phyloP scores from a whole-genome alignment of 2,888 invertebrate species.

The Agelastica alni region DNA sequence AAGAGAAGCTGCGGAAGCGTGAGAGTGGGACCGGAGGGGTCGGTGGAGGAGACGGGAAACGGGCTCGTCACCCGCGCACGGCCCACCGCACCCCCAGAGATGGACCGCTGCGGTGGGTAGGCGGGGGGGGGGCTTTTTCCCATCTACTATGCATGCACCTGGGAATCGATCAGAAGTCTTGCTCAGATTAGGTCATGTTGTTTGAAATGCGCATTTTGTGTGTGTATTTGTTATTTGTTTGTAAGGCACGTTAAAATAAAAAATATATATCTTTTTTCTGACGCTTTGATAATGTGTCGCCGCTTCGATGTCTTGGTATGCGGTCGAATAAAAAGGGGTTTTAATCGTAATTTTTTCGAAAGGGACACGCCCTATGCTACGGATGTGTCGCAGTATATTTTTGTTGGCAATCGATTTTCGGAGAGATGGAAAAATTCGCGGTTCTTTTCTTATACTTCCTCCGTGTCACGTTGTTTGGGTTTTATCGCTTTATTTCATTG shows the following conservation, averaged over 20 bases:
- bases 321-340: background rate
- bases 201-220: conserved; percentile 40
- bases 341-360: conserved; percentile 4
- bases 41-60: conserved; percentile 17
- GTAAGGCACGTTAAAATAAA: too few relatives aligned
- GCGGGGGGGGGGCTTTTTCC: conserved; percentile 26
- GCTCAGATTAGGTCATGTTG: conserved; percentile 44
- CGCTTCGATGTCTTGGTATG: background rate
- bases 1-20: conserved; percentile 47
- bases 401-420: conserved; percentile 42
- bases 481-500: conserved; percentile 6
- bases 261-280: background rate
- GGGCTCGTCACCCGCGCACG: conserved; percentile 21
- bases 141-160: conserved; percentile 46
- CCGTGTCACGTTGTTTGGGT: conserved; percentile 14
- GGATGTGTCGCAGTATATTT: conserved; percentile 44
- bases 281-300: background rate
- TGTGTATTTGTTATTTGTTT: background rate
- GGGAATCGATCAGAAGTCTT: conserved; percentile 46
- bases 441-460: conserved; percentile 14
- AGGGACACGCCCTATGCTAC: conserved; percentile 35
- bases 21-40: conserved; percentile 44
- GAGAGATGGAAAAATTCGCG: conserved; percentile 19
- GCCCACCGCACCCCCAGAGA: conserved; percentile 11
- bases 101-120: conserved; percentile 26